These are phyloP conservation scores for Cremastobaeus sp. DNA, from an alignment of 2,888 invertebrate species.

Conservation along the genomic window DNA sequence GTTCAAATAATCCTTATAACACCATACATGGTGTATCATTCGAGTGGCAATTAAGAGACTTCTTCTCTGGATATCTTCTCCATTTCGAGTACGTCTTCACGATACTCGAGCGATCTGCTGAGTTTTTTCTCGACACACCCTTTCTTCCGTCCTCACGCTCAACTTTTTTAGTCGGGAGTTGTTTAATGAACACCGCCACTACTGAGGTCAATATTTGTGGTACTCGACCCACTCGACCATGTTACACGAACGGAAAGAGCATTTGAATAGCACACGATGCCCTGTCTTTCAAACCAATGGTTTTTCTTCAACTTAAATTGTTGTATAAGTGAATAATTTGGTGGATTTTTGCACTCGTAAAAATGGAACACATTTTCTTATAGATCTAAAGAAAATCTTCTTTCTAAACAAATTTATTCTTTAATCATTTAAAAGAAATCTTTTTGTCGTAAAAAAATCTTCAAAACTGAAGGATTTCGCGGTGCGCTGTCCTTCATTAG, in stretches of 20 bases:
- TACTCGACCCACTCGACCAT: slow-evolving; percentile 69
- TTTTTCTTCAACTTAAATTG: slow-evolving; percentile 2
- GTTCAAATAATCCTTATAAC: slow-evolving; percentile 48
- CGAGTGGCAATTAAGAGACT: slow-evolving; percentile 54
- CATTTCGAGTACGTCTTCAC: slow-evolving; percentile 47
- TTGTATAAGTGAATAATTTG: too few species aligned
- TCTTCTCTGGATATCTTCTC: slow-evolving; percentile 51
- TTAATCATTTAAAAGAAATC: too few species aligned
- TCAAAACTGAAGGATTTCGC: too few species aligned
- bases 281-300: slow-evolving; percentile 8
- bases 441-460: too few species aligned
- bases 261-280: slow-evolving; percentile 13
- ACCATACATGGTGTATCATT: slow-evolving; percentile 53
- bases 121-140: slow-evolving; percentile 39
- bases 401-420: too few species aligned
- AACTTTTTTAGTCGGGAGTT: slow-evolving; percentile 66
- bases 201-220: slow-evolving; percentile 74
- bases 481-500: too few species aligned
- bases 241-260: slow-evolving; percentile 63
- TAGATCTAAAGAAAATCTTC: too few species aligned
- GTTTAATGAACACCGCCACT: slow-evolving; percentile 71
- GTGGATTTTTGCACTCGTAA: too few species aligned
- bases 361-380: too few species aligned
- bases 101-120: slow-evolving; percentile 33
- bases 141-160: slow-evolving; percentile 43